These are phyloP conservation scores for Lasioglossum villosulum DNA, from an alignment of 2,888 invertebrate species.

Conservation along the genomic window DNA sequence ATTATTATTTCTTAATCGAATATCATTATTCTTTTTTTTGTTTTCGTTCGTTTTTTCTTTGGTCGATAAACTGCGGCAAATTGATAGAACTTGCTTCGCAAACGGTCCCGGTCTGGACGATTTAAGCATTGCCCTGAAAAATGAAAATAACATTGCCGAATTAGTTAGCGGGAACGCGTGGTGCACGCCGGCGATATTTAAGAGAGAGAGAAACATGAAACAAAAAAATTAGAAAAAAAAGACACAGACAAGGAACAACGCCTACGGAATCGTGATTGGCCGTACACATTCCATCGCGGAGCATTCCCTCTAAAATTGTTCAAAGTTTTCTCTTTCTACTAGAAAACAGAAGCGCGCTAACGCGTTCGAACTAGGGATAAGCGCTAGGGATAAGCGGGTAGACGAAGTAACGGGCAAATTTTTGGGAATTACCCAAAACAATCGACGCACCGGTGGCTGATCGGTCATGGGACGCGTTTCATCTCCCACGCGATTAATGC, in stretches of 20 bases:
- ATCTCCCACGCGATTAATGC: neutral
- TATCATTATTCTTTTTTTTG: slow-evolving; percentile 21
- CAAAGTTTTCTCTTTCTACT: slow-evolving; percentile 14
- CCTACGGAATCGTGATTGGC: slow-evolving; percentile 29
- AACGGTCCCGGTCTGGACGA: slow-evolving; percentile 72
- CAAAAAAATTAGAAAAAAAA: neutral
- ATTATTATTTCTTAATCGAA: slow-evolving; percentile 8
- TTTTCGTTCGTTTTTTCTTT: slow-evolving; percentile 61
- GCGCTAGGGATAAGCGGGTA: neutral
- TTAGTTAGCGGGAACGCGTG: slow-evolving; percentile 57
- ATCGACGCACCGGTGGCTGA: too few species aligned
- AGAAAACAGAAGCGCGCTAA: slow-evolving; percentile 41
- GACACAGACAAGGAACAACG: slow-evolving; percentile 1
- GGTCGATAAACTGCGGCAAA: slow-evolving; percentile 71
- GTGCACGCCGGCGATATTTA: neutral
- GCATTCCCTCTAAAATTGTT: slow-evolving; percentile 53
- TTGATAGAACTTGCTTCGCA: slow-evolving; percentile 72
- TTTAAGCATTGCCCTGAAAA: slow-evolving; percentile 81
- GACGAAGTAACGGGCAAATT: too few species aligned
- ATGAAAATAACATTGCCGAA: slow-evolving; percentile 62
- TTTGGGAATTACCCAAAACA: too few species aligned
- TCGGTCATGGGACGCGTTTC: neutral
- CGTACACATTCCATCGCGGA: slow-evolving; percentile 51
- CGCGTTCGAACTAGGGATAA: slow-evolving; percentile 1
- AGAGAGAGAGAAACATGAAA: neutral